Conservation (phyloP, 64 coral and sea anemone genomes). For the Montipora foliosa region DNA sequence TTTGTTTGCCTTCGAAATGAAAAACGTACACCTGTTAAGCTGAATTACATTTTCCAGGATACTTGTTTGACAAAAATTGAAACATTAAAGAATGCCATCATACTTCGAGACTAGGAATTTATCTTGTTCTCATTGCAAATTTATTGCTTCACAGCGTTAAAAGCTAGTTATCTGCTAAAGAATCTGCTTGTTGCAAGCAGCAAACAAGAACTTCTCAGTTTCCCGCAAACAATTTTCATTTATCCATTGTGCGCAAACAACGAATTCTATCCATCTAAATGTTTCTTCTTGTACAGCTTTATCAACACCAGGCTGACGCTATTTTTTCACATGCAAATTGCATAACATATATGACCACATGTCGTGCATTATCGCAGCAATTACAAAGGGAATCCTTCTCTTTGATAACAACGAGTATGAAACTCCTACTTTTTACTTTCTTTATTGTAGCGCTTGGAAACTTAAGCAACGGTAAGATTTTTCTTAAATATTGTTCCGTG, state of each 20-base stretch:
- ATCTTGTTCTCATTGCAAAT: too few relatives aligned
- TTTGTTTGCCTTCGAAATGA: background rate
- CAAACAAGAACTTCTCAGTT: background rate
- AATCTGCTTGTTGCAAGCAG: too few relatives aligned
- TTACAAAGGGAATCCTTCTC: background rate
- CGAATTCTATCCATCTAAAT: background rate
- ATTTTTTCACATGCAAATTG: background rate
- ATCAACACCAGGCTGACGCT: background rate
- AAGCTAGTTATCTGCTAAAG: too few relatives aligned
- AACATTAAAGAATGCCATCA: background rate
- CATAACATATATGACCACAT: background rate
- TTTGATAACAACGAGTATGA: background rate
- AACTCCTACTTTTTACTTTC: background rate
- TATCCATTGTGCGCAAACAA: background rate
- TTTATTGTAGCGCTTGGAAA: background rate
- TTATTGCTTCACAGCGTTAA: too few relatives aligned
- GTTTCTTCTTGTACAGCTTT: background rate
- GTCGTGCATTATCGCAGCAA: background rate
- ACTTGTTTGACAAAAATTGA: background rate
- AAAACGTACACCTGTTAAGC: slow-evolving; percentile 23
- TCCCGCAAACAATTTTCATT: background rate
- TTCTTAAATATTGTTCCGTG: too few relatives aligned
- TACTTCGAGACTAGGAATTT: background rate
- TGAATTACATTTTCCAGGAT: background rate
- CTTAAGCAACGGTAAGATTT: slow-evolving; percentile 6